Base-by-base conservation (phyloP, 2,888 invertebrate genomes). In the Clanis bilineata region DNA sequence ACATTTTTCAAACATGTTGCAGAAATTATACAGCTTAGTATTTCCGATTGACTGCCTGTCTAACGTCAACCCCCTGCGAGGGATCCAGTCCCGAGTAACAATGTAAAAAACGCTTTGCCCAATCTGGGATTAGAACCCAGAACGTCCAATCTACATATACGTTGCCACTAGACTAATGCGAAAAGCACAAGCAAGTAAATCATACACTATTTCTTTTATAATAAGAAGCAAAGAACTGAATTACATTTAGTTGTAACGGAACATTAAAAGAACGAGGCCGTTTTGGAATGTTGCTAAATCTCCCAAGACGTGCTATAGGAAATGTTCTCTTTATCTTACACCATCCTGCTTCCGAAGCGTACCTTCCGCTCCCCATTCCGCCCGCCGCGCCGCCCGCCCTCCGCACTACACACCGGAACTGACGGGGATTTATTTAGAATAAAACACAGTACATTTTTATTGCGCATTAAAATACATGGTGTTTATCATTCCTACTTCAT, bases 271-370 rank as follows among this genome's bases (percentile, higher is more conserved):
- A 79, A 76, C 77, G 76, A 74, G 75, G 71, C 73, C 74, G 73
- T 76, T 79, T 79, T 68, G 82, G 82, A 86, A 88, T 87, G 88
- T 86, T 89, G 85, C 81, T 90, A 90, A 86, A 85, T 86, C 85
- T 86, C 82, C 80, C 83, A 79, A 87, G 88, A 84, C 86, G 85
- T 83, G 87, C 85, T 81, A 87, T 85, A 89, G 91, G 91, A 90
- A 90, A 90, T 90, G 89, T 90, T 90, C 90, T 85, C 90, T 90
- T 90, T 90, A 90, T 92, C 91, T 90, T 90, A 88, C 85, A 88
- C 88, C 88, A 90, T 90, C 88, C 89, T 80, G 84, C 83, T 90
- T 88, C 89, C 89, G 84, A 88, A 83, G 78, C 83, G 79, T 76
- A 85, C 83, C 86, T 89, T 88, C 90, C 88, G 87, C 77, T 78